phyloP scores from a whole-genome alignment of 2,113 vertebrate species.

The Elaphurus davidianus region DNA sequence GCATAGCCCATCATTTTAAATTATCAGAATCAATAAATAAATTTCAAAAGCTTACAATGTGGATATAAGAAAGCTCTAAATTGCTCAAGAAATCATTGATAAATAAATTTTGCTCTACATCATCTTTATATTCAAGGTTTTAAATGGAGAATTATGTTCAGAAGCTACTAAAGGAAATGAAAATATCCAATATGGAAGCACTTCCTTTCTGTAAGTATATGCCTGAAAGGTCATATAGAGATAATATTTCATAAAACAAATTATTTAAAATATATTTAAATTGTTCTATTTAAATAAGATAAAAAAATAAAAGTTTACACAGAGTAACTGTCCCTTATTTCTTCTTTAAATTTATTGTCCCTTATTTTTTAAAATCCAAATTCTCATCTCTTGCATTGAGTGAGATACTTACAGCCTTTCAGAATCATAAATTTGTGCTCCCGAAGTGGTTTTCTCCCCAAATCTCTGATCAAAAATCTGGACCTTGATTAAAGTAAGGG shows the following conservation, averaged over 20 bases:
- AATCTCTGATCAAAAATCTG: not conserved
- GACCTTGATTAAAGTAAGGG: not conserved
- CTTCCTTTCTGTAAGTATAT: not conserved
- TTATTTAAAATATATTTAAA: slow-evolving; percentile 11
- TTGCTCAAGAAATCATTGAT: not conserved
- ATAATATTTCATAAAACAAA: slow-evolving; percentile 1
- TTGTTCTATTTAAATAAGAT: not conserved
- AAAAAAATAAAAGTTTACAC: not conserved
- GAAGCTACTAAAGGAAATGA: not conserved
- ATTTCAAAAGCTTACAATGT: not conserved
- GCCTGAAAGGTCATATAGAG: not conserved
- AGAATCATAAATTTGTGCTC: not conserved
- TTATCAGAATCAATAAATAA: not conserved
- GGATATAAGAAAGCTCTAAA: not conserved
- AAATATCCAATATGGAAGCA: not conserved
- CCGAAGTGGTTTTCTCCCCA: not conserved
- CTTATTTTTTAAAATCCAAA: not conserved
- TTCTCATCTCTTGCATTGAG: not conserved
- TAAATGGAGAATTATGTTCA: not conserved
- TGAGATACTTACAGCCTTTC: not conserved
- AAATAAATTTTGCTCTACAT: not conserved
- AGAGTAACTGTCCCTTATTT: not conserved
- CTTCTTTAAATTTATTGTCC: not conserved
- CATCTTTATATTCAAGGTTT: not conserved
- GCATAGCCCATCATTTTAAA: not conserved